phyloP scores from a whole-genome alignment of 2,888 invertebrate genomes.

The Caenorhabditis sulstoni region DNA sequence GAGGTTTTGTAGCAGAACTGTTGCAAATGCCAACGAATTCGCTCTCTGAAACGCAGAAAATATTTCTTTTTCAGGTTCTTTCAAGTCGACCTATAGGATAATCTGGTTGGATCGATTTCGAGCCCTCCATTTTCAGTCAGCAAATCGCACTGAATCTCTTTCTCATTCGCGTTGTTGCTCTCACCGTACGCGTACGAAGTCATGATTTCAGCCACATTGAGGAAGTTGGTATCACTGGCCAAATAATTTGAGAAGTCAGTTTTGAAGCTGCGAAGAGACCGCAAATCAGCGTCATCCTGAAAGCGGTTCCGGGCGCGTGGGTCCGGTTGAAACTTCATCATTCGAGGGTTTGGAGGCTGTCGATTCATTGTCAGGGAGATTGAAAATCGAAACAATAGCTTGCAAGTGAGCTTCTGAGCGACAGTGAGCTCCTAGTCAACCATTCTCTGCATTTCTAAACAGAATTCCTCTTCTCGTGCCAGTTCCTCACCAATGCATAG shows the following conservation, averaged over 20 bases:
- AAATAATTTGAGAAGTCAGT: conserved; percentile 68
- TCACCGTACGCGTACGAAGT: conserved; percentile 68
- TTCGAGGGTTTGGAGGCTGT: conserved; percentile 13
- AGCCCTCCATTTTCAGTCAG: conserved; percentile 74
- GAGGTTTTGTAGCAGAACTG: conserved; percentile 78
- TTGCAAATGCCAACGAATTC: conserved; percentile 74
- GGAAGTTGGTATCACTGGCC: conserved; percentile 69
- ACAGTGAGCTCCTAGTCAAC: neutral
- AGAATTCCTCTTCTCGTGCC: neutral
- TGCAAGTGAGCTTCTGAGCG: neutral
- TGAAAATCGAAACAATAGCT: neutral
- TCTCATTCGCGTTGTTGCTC: conserved; percentile 69
- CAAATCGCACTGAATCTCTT: conserved; percentile 73
- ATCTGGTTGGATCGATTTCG: conserved; percentile 73
- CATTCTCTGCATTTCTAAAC: conserved; percentile 17
- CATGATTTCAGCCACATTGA: conserved; percentile 67
- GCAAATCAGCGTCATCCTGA: conserved; percentile 53
- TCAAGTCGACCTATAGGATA: conserved; percentile 69
- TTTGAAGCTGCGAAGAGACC: conserved; percentile 61
- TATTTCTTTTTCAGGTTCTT: neutral
- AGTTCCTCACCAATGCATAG: conserved; percentile 17
- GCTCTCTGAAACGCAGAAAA: conserved; percentile 60
- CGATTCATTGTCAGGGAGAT: conserved; percentile 30
- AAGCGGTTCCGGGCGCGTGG: conserved; percentile 40
- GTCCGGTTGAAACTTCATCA: conserved; percentile 44